Conservation (phyloP, 37 sponge, comb jelly and placozoan genomes). For the Diacarnus erythraeanus region DNA sequence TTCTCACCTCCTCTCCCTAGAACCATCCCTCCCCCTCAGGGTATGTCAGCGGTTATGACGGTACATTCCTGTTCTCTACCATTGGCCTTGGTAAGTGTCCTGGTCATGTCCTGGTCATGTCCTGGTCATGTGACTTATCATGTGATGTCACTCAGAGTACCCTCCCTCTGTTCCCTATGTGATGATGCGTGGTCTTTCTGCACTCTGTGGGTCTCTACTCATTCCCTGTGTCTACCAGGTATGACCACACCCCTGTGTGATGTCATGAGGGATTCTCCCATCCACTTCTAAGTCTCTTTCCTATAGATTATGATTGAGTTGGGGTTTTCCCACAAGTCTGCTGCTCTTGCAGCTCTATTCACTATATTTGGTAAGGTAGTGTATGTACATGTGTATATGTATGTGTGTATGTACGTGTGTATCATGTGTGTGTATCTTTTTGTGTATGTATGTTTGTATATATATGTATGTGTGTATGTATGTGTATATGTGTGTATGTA, state of each 20-base stretch:
- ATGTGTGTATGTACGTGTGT: too few relatives aligned
- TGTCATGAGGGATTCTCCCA: not conserved
- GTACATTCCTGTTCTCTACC: conserved; percentile 62
- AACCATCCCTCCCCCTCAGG: conserved; percentile 25
- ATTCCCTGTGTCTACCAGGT: conserved; percentile 71
- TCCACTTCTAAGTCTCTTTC: not conserved
- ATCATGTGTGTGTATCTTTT: too few relatives aligned
- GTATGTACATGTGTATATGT: too few relatives aligned
- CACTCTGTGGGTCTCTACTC: conserved; percentile 48
- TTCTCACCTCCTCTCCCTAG: not conserved
- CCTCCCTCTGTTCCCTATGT: conserved; percentile 64
- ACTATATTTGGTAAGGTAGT: conserved; percentile 65
- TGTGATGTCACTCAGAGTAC: conserved; percentile 27
- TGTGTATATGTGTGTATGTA: not conserved
- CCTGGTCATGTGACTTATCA: too few relatives aligned
- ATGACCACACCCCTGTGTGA: conserved; percentile 1
- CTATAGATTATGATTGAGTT: conserved; percentile 72
- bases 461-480: not conserved
- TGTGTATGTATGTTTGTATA: not conserved
- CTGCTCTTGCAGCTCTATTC: conserved; percentile 70
- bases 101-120: not conserved
- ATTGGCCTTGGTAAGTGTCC: conserved; percentile 60
- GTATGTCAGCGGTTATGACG: conserved; percentile 63
- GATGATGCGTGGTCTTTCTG: conserved; percentile 59
- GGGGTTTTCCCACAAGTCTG: conserved; percentile 65